These are phyloP conservation scores for Phymanthus crucifer DNA, from an alignment of 92 coral and sea anemone genomes.

Conservation along the genomic window DNA sequence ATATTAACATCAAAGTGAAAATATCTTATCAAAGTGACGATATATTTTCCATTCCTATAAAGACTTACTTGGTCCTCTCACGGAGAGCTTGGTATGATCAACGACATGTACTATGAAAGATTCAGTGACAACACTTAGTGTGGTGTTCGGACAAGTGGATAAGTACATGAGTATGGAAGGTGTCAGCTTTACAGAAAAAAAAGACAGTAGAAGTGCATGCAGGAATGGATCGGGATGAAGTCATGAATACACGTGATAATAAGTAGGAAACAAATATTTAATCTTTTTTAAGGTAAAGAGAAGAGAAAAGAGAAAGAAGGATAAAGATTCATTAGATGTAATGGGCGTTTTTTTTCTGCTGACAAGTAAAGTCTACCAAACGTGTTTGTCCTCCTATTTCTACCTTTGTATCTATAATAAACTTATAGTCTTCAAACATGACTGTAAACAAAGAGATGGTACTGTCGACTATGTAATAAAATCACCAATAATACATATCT, in stretches of 20 bases:
- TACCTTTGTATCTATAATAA: not conserved
- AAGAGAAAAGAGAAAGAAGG: no score
- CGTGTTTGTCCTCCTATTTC: not conserved
- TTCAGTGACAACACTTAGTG: not conserved
- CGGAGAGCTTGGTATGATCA: slow-evolving; percentile 11
- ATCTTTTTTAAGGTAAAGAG: no score
- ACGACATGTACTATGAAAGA: not conserved
- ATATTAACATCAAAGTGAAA: not conserved
- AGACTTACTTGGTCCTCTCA: slow-evolving; percentile 25
- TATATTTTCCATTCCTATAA: slow-evolving; percentile 12
- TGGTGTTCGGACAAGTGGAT: not conserved
- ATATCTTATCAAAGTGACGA: not conserved
- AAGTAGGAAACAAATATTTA: no score
- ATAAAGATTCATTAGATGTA: not conserved
- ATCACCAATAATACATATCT: not conserved
- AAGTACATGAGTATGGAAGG: not conserved
- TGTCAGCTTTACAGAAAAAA: not conserved
- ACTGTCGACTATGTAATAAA: not conserved
- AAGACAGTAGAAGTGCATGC: not conserved
- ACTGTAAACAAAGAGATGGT: not conserved
- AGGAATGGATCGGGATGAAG: no score
- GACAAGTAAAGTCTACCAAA: not conserved
- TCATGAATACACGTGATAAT: no score
- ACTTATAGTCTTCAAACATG: not conserved
- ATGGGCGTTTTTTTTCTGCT: not conserved